Evolutionary conservation across 2,888 invertebrate species (phyloP).

Genomic region (Thecophora atra): DNA sequence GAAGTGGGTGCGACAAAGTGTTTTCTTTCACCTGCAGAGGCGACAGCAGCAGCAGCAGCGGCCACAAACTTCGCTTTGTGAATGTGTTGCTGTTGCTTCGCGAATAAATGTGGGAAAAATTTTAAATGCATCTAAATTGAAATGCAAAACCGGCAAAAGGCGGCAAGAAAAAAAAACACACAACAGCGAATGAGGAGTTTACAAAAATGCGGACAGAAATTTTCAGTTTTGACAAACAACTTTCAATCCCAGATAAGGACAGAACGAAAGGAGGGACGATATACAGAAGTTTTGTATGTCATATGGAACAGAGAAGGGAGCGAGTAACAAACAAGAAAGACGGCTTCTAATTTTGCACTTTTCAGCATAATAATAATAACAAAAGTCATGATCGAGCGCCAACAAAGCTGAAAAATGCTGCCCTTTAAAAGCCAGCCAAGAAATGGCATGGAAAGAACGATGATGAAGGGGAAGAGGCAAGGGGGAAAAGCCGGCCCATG

Average conservation of each 20-base stretch:
- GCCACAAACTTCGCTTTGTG: not conserved
- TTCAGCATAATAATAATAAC: conserved; percentile 32
- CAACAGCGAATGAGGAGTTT: conserved; percentile 21
- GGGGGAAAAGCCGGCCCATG: not conserved
- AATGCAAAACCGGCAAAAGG: conserved; percentile 55
- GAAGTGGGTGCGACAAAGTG: conserved; percentile 33
- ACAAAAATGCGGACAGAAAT: conserved; percentile 20
- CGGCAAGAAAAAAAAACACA: conserved; percentile 9
- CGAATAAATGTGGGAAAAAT: conserved; percentile 58
- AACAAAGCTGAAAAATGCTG: conserved; percentile 26
- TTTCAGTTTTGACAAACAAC: not conserved
- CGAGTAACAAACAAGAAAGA: not conserved
- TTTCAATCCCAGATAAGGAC: not conserved
- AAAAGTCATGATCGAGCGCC: conserved; percentile 35
- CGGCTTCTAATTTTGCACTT: conserved; percentile 34
- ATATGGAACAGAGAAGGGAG: not conserved
- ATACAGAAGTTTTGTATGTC: conserved; percentile 5
- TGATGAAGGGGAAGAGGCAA: not conserved
- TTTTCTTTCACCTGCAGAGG: conserved; percentile 44
- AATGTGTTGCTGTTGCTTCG: not conserved
- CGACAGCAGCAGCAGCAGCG: conserved; percentile 6
- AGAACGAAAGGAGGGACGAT: conserved; percentile 2
- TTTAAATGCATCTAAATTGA: conserved; percentile 54
- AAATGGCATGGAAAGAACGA: not conserved
- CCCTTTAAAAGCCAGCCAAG: conserved; percentile 36